Evolutionary conservation across 2,888 invertebrate species (phyloP).

Genomic region (Oscheius onirici): DNA sequence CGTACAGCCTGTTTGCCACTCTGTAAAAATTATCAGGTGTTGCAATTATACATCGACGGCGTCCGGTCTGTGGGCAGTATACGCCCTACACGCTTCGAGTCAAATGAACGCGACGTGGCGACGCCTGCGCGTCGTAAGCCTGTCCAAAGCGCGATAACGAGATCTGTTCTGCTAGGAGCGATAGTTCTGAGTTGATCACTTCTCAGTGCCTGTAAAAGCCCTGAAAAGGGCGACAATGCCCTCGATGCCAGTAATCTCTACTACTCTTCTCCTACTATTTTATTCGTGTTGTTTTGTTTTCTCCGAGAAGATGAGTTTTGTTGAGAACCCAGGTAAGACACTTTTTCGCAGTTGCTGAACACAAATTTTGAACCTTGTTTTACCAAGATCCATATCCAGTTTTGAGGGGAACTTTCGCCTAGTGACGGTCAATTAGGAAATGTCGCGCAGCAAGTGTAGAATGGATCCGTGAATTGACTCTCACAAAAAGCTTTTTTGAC

Average conservation of each 20-base stretch:
- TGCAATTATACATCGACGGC: constrained; percentile 16
- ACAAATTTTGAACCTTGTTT: neutral
- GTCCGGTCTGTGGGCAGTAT: constrained; percentile 24
- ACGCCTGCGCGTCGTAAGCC: constrained; percentile 30
- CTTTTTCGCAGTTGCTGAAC: neutral
- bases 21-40: constrained; percentile 13
- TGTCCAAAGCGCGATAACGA: constrained; percentile 33
- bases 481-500: neutral
- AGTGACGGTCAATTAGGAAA: constrained; percentile 29
- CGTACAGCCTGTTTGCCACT: too few species aligned
- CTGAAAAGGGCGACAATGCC: constrained; percentile 19
- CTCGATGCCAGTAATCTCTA: constrained; percentile 9
- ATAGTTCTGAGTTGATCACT: constrained; percentile 32
- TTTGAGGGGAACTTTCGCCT: constrained; percentile 28
- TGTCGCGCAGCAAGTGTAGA: constrained; percentile 26
- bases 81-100: constrained; percentile 26
- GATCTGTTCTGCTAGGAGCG: constrained; percentile 34
- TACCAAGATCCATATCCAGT: constrained; percentile 14
- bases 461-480: constrained; percentile 13
- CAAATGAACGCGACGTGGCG: constrained; percentile 28
- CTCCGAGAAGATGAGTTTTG: neutral
- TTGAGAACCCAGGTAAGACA: neutral
- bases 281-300: neutral
- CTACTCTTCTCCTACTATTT: neutral
- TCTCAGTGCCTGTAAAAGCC: constrained; percentile 21